Evolutionary conservation across 2,888 invertebrate species (phyloP), one percentile per base, ranked within the genome.

Genomic region (Mantis religiosa): DNA sequence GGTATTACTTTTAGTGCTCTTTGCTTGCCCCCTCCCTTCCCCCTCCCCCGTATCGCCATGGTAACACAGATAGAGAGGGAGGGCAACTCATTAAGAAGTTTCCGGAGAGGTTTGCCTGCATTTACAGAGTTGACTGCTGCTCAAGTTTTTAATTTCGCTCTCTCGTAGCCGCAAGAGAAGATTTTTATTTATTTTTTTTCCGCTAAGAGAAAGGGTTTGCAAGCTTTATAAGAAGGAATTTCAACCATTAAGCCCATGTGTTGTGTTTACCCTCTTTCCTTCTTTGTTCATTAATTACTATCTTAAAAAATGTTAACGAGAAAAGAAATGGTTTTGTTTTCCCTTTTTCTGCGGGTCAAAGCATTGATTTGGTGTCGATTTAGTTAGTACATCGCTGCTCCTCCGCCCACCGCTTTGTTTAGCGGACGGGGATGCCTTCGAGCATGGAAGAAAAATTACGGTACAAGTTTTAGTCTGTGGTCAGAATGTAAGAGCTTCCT

Each of bases 71-170:
- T 71, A 71, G 54, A 71, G 54, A 71, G 54, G 25, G 54, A 84
- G 34, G 34, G 34, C 7, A 84, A 84, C 84, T 84, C 84, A 84
- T 84, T 84, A 84, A 84, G 84, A 84, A 84, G 84, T 84, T 84
- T 84, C 34, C 84, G 30, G 34, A 30, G 84, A 34, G 84, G 54
- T 71, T 71, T 71, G 54, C 54, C 25, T 71, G 54, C 54, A 71
- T 71, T 71, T 71, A 71, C 54, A 71, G 54, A 71, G 54, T 71
- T 71, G 54, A 71, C 54, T 71, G 25, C 54, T 71, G 54, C 20
- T 71, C 54, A 71, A 71, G 54, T 71, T 71, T 71, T 71, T 71
- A 71, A 71, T 71, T 71, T 71, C 54, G 54, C 54, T 71, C 54
- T 71, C 54, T 71, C 54, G 54, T 71, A 71, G 54, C 54, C 54